Base-by-base conservation (phyloP, 2,113 vertebrate species). In the Xiphophorus maculatus region DNA sequence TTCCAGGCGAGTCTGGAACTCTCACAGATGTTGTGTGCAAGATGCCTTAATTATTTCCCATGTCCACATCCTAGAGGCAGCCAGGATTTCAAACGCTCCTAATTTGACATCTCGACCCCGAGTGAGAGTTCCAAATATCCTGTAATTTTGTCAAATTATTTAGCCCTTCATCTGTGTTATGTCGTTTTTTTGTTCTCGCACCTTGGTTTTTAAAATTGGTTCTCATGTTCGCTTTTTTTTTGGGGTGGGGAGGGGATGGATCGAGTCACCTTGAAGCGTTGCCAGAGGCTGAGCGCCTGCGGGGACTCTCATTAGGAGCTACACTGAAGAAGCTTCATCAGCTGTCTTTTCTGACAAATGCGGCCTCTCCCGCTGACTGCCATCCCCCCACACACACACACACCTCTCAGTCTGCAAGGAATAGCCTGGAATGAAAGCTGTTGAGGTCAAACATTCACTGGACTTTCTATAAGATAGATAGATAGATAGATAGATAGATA, bases 301-400 rank as follows among this genome's bases (percentile, higher is more conserved):
- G 19, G 81, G 82, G 66, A 81, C 69, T 72, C 88, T 87, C 76
- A 71, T 88, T 86, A 87, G 81, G 58, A 80, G 68, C 69, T 65
- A 28, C 62, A 37, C 66, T 63, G 67, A 85, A 69, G 63, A 66
- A 84, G 76, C 73, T 61, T 40, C 86, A 84, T 84, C 86, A 86
- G 71, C 66, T 15, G 63, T 67, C 84, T 77, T 71, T 58, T 70
- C 73, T 74, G 71, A 88, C 80, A 85, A 83, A 82, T 70, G 60
- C 32, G 3, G 35, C 67, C 61, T 65, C 63, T 76, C 73, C 80
- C 66, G 76, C 81, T 84, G 80, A 79, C 75, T 85, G 15, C 64
- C 27, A 28, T 28, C 0, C 37, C 69, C 74, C 69, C n/a, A 5
- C 42, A 2, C 9, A 9, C 33, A 9, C 33, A 11, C 35, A 37